These are phyloP conservation scores for Balaeniceps rex DNA, from an alignment of 2,113 vertebrate genomes.

Conservation along the genomic window DNA sequence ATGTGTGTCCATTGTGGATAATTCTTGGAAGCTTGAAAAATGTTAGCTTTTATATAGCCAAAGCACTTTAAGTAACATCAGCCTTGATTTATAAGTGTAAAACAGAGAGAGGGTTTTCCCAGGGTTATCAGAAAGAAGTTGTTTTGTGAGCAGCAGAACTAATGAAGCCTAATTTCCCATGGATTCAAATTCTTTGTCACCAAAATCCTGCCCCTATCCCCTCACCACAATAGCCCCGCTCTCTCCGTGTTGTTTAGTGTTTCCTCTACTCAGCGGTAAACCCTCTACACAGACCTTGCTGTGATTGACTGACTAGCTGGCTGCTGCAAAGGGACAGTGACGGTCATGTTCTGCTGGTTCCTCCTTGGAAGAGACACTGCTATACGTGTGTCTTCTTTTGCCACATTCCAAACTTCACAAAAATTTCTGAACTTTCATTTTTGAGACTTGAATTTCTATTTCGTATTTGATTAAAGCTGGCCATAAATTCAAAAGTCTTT, in stretches of 20 bases:
- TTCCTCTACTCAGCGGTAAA: background rate
- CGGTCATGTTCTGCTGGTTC: background rate
- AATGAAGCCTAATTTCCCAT: background rate
- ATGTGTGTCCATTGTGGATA: background rate
- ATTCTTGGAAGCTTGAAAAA: background rate
- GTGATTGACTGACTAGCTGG: background rate
- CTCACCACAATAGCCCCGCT: background rate
- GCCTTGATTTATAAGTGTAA: background rate
- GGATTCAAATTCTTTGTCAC: background rate
- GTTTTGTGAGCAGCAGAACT: slow-evolving; percentile 4
- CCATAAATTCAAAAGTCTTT: background rate
- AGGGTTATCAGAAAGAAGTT: background rate
- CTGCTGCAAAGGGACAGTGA: background rate
- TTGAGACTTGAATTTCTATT: background rate
- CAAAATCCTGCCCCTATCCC: background rate
- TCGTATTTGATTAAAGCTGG: background rate
- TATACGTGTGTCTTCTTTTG: background rate
- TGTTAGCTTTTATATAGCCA: background rate
- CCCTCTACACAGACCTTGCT: background rate
- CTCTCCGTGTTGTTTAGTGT: background rate
- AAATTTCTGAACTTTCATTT: background rate
- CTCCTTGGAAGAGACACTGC: background rate
- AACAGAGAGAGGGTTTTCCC: background rate
- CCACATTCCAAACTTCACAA: background rate
- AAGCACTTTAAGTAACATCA: background rate